phyloP scores from a whole-genome alignment of 2,888 invertebrate species.

The Caenorhabditis imperialis region DNA sequence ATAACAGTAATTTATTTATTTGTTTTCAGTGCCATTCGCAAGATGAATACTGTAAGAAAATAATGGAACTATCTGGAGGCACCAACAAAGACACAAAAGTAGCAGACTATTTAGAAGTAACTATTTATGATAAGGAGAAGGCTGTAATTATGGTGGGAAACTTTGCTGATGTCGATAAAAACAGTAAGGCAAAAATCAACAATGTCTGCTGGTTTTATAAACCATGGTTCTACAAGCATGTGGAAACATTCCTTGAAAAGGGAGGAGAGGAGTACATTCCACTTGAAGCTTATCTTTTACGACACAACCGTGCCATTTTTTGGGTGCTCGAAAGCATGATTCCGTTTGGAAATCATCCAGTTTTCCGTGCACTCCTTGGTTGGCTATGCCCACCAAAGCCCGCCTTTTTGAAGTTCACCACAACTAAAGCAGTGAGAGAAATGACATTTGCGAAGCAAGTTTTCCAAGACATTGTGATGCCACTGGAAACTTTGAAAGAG shows the following conservation, averaged over 20 bases:
- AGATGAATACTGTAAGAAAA: constrained; percentile 83
- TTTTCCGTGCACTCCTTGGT: constrained; percentile 82
- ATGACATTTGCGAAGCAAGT: constrained; percentile 85
- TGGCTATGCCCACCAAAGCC: constrained; percentile 85
- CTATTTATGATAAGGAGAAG: constrained; percentile 83
- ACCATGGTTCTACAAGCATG: constrained; percentile 85
- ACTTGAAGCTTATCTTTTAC: constrained; percentile 81
- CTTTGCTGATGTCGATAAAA: constrained; percentile 82
- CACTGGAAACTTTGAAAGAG: constrained; percentile 83
- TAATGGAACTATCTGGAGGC: constrained; percentile 83
- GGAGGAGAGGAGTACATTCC: constrained; percentile 82
- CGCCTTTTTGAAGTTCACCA: constrained; percentile 85
- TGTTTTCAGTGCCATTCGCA: constrained; percentile 81
- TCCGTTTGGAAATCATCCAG: constrained; percentile 84
- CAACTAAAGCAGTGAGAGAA: constrained; percentile 84
- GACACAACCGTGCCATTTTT: constrained; percentile 84
- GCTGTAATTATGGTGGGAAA: constrained; percentile 84
- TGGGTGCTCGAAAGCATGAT: constrained; percentile 86
- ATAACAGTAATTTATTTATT: background rate
- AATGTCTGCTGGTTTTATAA: constrained; percentile 84
- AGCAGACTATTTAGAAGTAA: constrained; percentile 84
- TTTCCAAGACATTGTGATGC: constrained; percentile 85
- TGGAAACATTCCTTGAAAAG: constrained; percentile 81
- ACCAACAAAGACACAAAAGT: constrained; percentile 78
- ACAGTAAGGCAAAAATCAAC: constrained; percentile 79